These are phyloP conservation scores for Anneissia japonica DNA, from an alignment of 35 echinoderm and acorn worm species.

Conservation along the genomic window DNA sequence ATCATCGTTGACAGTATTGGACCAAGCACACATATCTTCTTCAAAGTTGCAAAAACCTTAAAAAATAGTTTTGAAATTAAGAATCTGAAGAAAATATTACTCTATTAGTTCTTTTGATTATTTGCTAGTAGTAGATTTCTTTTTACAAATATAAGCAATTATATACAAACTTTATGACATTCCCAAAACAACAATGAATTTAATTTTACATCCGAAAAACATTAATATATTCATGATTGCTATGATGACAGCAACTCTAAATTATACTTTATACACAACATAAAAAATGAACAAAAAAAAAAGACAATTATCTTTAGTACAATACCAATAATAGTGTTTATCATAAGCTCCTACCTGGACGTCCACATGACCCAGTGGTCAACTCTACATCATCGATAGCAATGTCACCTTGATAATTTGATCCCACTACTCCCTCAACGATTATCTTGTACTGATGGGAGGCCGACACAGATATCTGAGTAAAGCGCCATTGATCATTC, in stretches of 20 bases:
- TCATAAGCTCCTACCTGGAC: slow-evolving; percentile 55
- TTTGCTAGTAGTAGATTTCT: not conserved
- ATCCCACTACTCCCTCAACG: slow-evolving; percentile 60
- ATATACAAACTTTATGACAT: no score
- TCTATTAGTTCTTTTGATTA: not conserved
- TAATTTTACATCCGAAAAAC: no score
- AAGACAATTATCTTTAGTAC: no score
- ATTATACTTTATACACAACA: no score
- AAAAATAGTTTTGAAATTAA: not conserved
- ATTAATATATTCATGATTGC: no score
- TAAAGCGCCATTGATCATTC: slow-evolving; percentile 53
- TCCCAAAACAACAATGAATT: no score
- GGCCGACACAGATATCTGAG: slow-evolving; percentile 41
- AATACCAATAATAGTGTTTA: no score
- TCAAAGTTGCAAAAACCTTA: slow-evolving; percentile 44
- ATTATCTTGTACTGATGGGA: slow-evolving; percentile 61
- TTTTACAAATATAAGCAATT: not conserved
- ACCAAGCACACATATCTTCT: slow-evolving; percentile 32
- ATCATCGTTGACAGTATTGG: slow-evolving; percentile 15
- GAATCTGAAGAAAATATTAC: not conserved
- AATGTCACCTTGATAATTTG: slow-evolving; percentile 44
- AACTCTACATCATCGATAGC: slow-evolving; percentile 84
- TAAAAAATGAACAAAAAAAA: no score
- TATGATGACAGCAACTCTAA: no score
- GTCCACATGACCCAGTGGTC: slow-evolving; percentile 33